Evolutionary conservation across 2,888 invertebrate genomes (phyloP).

Genomic region (Oligia latruncula): DNA sequence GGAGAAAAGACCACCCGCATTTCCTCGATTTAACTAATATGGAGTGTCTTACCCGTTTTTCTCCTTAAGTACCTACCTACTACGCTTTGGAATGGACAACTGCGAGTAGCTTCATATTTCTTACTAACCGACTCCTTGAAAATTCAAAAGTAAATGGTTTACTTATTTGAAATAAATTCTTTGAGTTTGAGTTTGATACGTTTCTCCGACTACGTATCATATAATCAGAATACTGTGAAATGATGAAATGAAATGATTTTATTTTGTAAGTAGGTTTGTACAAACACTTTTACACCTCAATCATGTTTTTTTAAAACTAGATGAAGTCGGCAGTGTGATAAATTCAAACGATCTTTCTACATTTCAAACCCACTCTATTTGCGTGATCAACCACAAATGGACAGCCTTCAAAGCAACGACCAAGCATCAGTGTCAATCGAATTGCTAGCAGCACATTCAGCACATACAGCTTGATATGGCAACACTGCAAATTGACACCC

Average conservation of each 20-base stretch:
- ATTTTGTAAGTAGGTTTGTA: too few relatives aligned
- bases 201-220: neutral
- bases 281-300: too few relatives aligned
- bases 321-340: too few relatives aligned
- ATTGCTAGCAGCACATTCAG: neutral
- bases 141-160: neutral
- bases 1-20: too few relatives aligned
- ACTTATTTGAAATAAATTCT: too few relatives aligned
- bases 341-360: neutral
- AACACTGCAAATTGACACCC: conserved; percentile 22
- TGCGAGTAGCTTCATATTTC: neutral
- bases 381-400: conserved; percentile 1
- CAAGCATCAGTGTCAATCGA: conserved; percentile 26
- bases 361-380: neutral
- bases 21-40: too few relatives aligned
- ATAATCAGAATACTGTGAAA: neutral
- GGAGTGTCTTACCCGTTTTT: neutral
- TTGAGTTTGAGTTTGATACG: neutral
- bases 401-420: conserved; percentile 13
- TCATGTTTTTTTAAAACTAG: too few relatives aligned
- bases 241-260: too few relatives aligned
- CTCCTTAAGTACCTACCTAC: neutral
- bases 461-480: neutral
- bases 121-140: neutral
- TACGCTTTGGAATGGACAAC: neutral